Evolutionary conservation across 2,113 vertebrate genomes (phyloP).

Genomic region (Bolborhynchus lineola): DNA sequence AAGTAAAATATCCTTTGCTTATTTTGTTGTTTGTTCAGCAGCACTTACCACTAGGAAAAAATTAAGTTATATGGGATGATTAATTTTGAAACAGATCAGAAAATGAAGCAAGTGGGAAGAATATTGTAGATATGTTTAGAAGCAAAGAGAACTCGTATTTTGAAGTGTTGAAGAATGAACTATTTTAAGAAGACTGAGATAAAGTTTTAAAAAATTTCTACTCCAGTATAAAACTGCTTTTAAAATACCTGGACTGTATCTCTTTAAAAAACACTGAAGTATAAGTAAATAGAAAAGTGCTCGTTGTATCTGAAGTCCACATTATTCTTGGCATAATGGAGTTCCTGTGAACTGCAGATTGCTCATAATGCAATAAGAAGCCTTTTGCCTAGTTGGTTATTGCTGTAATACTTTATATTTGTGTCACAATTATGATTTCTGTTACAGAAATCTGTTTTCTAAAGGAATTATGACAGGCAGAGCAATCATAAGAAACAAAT

Average conservation of each 20-base stretch:
- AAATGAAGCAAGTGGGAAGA: background rate
- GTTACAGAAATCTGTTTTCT: conserved; percentile 42
- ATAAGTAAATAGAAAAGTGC: background rate
- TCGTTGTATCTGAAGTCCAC: conserved; percentile 4
- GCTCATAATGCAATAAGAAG: conserved; percentile 27
- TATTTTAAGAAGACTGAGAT: background rate
- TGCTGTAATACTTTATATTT: conserved; percentile 45
- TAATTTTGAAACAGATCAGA: background rate
- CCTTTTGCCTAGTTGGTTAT: conserved; percentile 29
- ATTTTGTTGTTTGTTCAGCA: background rate
- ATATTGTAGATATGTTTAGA: background rate
- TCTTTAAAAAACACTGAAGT: background rate
- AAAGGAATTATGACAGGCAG: background rate
- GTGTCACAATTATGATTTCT: conserved; percentile 51
- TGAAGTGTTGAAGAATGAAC: background rate
- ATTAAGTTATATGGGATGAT: background rate
- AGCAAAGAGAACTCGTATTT: background rate
- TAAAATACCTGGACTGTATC: background rate
- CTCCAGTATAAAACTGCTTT: background rate
- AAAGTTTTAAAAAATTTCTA: background rate
- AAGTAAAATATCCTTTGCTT: background rate
- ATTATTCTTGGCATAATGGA: background rate
- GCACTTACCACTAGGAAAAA: background rate
- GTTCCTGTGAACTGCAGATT: conserved; percentile 52
- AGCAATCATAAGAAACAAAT: conserved; percentile 8